Percentiles rank a stretch among this genome's conserved stretches.
Evolutionary conservation across 2,888 invertebrate genomes (phyloP).

Genomic region (Zygothrica quintamaculata): DNA sequence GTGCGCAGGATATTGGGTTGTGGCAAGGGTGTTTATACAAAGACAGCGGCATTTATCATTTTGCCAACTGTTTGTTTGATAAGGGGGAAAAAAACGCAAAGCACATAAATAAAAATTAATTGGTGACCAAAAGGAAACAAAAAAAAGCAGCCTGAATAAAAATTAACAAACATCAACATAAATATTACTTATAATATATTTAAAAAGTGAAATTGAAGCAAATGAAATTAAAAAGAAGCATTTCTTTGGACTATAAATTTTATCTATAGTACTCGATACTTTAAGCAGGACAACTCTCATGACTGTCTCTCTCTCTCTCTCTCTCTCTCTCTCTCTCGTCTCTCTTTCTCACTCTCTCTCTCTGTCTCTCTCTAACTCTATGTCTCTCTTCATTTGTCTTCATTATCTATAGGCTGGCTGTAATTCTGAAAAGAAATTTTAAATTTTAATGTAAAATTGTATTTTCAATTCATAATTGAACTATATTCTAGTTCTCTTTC

Average conservation of each 20-base stretch:
- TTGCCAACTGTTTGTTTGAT: conserved; percentile 80
- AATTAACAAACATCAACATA: conserved; percentile 53
- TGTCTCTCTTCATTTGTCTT: too few species aligned
- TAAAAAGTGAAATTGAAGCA: conserved; percentile 37
- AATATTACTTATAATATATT: conserved; percentile 75
- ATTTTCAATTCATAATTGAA: too few species aligned
- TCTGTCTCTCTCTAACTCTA: too few species aligned
- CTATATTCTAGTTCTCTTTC: too few species aligned
- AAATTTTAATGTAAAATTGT: too few species aligned
- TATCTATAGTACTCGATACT: too few species aligned
- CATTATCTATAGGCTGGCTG: too few species aligned
- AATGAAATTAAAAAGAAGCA: conserved; percentile 22
- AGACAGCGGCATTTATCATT: conserved; percentile 79
- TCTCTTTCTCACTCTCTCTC: too few species aligned
- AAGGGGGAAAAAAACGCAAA: conserved; percentile 64
- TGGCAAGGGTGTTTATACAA: conserved; percentile 51
- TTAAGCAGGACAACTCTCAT: too few species aligned
- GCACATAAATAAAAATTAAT: conserved; percentile 78
- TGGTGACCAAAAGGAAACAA: conserved; percentile 55
- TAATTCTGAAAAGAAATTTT: too few species aligned
- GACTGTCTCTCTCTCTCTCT: not conserved
- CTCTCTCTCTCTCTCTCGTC: not conserved
- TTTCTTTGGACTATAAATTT: too few species aligned
- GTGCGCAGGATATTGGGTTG: conserved; percentile 24
- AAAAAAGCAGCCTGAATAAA: conserved; percentile 9